Base-by-base conservation (phyloP, 1,140 invertebrate species). In the Chironomus striatipennis region DNA sequence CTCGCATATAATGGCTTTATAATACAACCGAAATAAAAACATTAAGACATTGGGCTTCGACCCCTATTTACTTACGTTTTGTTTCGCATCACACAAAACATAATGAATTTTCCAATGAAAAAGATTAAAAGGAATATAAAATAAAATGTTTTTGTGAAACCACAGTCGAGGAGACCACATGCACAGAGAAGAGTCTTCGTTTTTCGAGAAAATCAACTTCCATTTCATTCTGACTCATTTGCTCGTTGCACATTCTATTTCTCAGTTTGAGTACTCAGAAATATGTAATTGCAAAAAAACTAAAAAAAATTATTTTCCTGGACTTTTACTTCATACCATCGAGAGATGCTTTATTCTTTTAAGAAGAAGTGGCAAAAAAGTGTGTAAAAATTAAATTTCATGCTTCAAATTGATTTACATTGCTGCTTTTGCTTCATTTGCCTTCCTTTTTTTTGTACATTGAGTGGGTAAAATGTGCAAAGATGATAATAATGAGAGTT, bases 391-490 rank as follows among this genome's bases (percentile, higher is more conserved):
- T 70, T 18, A 70, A 70, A 70, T 70, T 70, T 70, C 65, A 70
- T 20, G 65, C 65, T 70, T 70, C 18, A 70, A 70, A 70, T 70
- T 70, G 65, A 70, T 70, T 70, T 70, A 70, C 65, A 20, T 70
- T 8, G 65, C 65, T 70, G 5, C 65, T 18, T 70, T 70, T 15
- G 47, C 47, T n/a, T 57, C 47, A 57, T 57, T 57, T 57, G 12
- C 47, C n/a, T 57, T 34, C 5, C 5, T 34, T 5, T 34, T 34
- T 34, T 5, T 34, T 34, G 5, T 34, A 2, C 5, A 2, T 34
- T 34, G 24, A 34, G 24, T 34, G 24, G 5, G 24, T 34, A 34
- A 34, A 34, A 34, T 34, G 5, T 34, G 24, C 24, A 34, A 5
- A 34, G 24, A 34, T 34, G 24, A 34, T 34, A 34, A 34, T 34